Percentiles rank a stretch among this genome's conserved stretches.
Evolutionary conservation across 2,888 invertebrate genomes (phyloP).

Genomic region (Physocephala rufipes): DNA sequence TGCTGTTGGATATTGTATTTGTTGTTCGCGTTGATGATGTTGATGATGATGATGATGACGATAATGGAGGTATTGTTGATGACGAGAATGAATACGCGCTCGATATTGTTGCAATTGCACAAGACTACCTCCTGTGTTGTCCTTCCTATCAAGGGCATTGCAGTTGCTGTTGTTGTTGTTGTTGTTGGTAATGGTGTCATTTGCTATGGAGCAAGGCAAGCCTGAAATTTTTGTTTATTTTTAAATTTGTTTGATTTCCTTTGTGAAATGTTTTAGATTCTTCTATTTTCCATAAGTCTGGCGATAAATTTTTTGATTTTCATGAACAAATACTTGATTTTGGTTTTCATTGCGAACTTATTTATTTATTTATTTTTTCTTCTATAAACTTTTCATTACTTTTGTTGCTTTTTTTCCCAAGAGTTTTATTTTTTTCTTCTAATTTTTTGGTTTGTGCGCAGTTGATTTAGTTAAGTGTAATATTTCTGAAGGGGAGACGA

Average conservation of each 20-base stretch:
- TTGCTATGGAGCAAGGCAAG: conserved; percentile 47
- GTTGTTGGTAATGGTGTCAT: conserved; percentile 43
- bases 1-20: conserved; percentile 25
- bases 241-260: conserved; percentile 46
- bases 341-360: conserved; percentile 23
- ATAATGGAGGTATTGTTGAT: conserved; percentile 25
- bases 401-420: too few species aligned
- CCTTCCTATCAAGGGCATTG: conserved; percentile 33
- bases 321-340: background rate
- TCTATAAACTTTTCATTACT: conserved; percentile 13
- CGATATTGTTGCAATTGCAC: conserved; percentile 9
- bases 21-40: conserved; percentile 37
- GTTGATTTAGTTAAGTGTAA: conserved; percentile 31
- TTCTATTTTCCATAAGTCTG: background rate
- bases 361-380: conserved; percentile 20
- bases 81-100: too few species aligned
- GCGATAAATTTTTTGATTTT: background rate
- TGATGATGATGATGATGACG: conserved; percentile 32
- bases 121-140: conserved; percentile 17
- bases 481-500: background rate
- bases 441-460: conserved; percentile 33
- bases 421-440: too few species aligned
- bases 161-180: conserved; percentile 34
- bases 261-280: background rate
- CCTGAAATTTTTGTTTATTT: conserved; percentile 63